Evolutionary conservation across 2,888 invertebrate genomes (phyloP).

Genomic region (Eilema sororculum): DNA sequence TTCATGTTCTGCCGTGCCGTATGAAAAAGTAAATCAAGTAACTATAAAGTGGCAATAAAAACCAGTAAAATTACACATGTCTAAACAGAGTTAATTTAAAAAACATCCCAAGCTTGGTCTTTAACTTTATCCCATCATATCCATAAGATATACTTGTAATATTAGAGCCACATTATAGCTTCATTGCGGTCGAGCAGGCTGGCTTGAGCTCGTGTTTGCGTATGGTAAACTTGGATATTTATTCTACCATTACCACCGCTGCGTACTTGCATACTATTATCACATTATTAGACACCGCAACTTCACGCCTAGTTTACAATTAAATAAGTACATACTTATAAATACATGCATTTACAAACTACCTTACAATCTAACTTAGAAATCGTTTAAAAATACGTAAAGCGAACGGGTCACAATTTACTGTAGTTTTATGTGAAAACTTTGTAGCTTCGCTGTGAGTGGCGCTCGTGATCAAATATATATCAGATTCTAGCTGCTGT

Average conservation of each 20-base stretch:
- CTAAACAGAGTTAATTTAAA: not conserved
- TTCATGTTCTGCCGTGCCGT: too few species aligned
- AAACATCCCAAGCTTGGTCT: not conserved
- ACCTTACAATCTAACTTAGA: not conserved
- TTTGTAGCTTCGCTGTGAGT: slow-evolving; percentile 20
- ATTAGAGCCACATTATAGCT: not conserved
- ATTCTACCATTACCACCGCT: slow-evolving; percentile 19
- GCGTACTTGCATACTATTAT: slow-evolving; percentile 42
- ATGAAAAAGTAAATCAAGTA: too few species aligned
- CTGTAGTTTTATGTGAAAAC: slow-evolving; percentile 43
- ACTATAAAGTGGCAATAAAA: too few species aligned
- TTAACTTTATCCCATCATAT: not conserved
- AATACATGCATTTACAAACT: too few species aligned
- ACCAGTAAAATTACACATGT: too few species aligned
- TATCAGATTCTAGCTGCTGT: slow-evolving; percentile 39
- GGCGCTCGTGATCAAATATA: slow-evolving; percentile 39
- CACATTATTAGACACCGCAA: slow-evolving; percentile 33
- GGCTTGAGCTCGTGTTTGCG: slow-evolving; percentile 34
- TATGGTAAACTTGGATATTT: slow-evolving; percentile 41
- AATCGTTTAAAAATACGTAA: slow-evolving; percentile 14
- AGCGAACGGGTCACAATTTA: slow-evolving; percentile 37
- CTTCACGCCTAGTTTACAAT: not conserved
- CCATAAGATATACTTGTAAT: not conserved
- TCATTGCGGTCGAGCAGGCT: not conserved
- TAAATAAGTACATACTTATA: slow-evolving; percentile 20